phyloP scores from a whole-genome alignment of 2,797 vertebrate genomes.

The Poeciliopsis turneri region DNA sequence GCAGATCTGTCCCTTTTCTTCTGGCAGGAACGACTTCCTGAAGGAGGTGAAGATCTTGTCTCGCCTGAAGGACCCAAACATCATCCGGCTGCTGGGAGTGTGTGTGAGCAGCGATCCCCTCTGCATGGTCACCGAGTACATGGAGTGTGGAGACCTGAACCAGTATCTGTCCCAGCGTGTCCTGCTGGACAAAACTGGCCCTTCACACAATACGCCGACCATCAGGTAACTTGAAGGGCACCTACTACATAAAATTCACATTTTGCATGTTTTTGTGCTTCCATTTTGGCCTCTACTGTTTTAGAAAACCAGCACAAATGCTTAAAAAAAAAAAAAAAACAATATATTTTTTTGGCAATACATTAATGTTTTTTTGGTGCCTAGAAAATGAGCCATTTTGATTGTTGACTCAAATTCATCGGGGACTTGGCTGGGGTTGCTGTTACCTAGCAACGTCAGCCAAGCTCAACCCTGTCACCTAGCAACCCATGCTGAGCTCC shows the following conservation, averaged over 20 bases:
- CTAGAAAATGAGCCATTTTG: no score
- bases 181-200: conserved; percentile 86
- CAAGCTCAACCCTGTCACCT: no score
- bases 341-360: no score
- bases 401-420: no score
- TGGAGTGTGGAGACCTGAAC: conserved; percentile 95
- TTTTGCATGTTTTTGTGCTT: no score
- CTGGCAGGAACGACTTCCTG: conserved; percentile 89
- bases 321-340: neutral
- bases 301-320: neutral
- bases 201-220: conserved; percentile 76
- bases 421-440: no score
- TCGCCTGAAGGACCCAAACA: conserved; percentile 92
- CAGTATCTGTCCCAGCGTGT: conserved; percentile 89
- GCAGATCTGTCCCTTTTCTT: neutral
- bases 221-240: conserved; percentile 80
- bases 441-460: no score
- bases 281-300: no score
- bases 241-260: no score
- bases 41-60: conserved; percentile 96
- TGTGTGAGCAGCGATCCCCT: conserved; percentile 91
- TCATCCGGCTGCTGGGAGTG: conserved; percentile 91
- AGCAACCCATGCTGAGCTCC: no score
- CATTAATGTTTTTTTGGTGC: no score
- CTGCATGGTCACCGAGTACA: conserved; percentile 96